Conservation (phyloP, 1,140 invertebrate species). For the Andrena cerasifolii region DNA sequence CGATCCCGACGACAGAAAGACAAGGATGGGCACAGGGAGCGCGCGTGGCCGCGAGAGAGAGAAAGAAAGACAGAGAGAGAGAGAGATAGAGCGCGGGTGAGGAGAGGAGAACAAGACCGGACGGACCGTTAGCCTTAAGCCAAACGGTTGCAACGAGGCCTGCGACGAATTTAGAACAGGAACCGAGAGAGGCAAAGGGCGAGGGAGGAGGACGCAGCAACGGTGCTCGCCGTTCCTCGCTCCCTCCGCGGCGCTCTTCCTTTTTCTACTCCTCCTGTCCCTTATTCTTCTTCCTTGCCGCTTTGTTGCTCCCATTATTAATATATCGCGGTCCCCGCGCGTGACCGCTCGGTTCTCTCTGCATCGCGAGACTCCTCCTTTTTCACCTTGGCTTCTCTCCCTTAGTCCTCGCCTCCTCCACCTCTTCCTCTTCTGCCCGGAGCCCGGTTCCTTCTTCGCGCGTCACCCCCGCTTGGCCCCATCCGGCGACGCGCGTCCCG, state of each 20-base stretch:
- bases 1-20: constrained; percentile 29
- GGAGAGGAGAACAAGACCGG: constrained; percentile 30
- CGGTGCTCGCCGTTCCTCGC: constrained; percentile 6
- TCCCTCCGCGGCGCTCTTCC: background rate
- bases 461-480: constrained; percentile 54
- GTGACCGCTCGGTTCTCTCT: constrained; percentile 47
- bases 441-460: constrained; percentile 31
- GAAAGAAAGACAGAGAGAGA: background rate
- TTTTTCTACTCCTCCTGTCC: constrained; percentile 59
- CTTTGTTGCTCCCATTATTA: constrained; percentile 79
- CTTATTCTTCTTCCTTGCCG: constrained; percentile 66
- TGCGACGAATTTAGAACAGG: constrained; percentile 78
- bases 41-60: background rate
- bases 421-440: background rate
- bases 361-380: constrained; percentile 34
- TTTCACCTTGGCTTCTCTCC: constrained; percentile 40
- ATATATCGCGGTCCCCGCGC: constrained; percentile 74
- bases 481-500: constrained; percentile 57
- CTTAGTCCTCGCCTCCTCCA: constrained; percentile 25
- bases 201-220: constrained; percentile 32
- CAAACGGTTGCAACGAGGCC: constrained; percentile 70
- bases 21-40: background rate
- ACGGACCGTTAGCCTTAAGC: constrained; percentile 71
- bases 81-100: background rate
- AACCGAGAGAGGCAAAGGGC: constrained; percentile 53